Conservation (phyloP, 2,113 vertebrate genomes). For the Numida meleagris region DNA sequence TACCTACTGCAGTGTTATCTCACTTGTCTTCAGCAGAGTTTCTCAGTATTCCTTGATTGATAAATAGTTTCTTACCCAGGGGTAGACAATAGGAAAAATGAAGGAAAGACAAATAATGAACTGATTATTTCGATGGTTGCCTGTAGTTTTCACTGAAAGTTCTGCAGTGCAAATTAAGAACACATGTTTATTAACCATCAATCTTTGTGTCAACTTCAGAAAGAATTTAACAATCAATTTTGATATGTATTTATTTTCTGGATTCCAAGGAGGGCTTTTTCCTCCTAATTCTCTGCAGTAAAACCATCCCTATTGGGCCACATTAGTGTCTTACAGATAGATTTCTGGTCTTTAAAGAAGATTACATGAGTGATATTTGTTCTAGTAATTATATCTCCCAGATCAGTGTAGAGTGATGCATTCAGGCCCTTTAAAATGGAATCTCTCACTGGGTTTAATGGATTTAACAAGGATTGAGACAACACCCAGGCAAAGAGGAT, state of each 20-base stretch:
- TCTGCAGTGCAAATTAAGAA: constrained; percentile 41
- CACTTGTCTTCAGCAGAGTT: background rate
- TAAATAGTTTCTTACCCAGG: background rate
- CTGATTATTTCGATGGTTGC: constrained; percentile 21
- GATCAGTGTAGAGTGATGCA: background rate
- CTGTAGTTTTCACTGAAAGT: background rate
- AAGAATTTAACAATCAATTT: constrained; percentile 11
- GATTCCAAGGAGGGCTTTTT: constrained; percentile 5
- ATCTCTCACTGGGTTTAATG: background rate
- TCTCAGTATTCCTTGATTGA: constrained; percentile 11
- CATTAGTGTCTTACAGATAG: background rate
- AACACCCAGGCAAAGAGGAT: background rate
- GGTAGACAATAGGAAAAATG: background rate
- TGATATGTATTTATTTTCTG: constrained; percentile 13
- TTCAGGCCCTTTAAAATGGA: background rate
- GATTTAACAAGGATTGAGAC: constrained; percentile 6
- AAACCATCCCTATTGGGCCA: background rate
- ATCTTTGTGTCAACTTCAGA: constrained; percentile 36
- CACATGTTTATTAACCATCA: constrained; percentile 42
- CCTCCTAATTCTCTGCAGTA: background rate
- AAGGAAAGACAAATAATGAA: background rate
- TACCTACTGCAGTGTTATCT: background rate
- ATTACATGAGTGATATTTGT: constrained; percentile 3
- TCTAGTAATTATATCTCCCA: background rate
- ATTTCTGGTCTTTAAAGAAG: constrained; percentile 20